Evolutionary conservation across 2,797 vertebrate genomes (phyloP).

Genomic region (Centropyge bicolor): DNA sequence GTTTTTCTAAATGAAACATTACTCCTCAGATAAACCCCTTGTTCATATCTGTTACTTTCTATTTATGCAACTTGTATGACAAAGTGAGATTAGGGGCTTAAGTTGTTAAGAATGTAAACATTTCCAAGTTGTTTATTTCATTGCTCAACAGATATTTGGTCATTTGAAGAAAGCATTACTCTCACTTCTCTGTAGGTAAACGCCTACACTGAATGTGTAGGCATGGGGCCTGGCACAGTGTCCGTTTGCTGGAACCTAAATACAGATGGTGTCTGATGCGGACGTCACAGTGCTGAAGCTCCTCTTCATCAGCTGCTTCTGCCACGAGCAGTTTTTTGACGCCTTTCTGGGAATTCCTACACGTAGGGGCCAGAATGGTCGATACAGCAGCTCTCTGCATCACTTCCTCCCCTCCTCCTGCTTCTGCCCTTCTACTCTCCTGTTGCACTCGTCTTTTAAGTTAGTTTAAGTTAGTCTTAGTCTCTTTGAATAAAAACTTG

Average conservation of each 20-base stretch:
- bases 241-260: conserved; percentile 62
- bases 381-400: conserved; percentile 82
- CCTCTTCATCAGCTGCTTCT: conserved; percentile 86
- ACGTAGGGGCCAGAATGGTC: conserved; percentile 88
- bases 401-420: conserved; percentile 2
- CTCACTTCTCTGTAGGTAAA: conserved; percentile 89
- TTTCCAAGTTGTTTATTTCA: neutral
- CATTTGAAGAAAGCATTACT: neutral
- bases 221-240: conserved; percentile 78
- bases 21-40: neutral
- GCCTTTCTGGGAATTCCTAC: conserved; percentile 92
- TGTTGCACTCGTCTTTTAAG: conserved; percentile 23
- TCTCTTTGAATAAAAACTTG: conserved; percentile 64
- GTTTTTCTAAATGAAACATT: neutral
- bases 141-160: neutral
- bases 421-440: neutral
- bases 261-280: conserved; percentile 15
- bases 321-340: conserved; percentile 89
- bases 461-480: conserved; percentile 20
- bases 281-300: conserved; percentile 55
- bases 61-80: neutral
- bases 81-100: neutral
- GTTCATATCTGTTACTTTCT: neutral
- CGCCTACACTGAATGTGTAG: conserved; percentile 89
- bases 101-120: neutral